A percentile compares a stretch with the other conserved stretches of the same genome.
Conservation (phyloP, 1,140 invertebrate species). For the Drosophila suzukii region DNA sequence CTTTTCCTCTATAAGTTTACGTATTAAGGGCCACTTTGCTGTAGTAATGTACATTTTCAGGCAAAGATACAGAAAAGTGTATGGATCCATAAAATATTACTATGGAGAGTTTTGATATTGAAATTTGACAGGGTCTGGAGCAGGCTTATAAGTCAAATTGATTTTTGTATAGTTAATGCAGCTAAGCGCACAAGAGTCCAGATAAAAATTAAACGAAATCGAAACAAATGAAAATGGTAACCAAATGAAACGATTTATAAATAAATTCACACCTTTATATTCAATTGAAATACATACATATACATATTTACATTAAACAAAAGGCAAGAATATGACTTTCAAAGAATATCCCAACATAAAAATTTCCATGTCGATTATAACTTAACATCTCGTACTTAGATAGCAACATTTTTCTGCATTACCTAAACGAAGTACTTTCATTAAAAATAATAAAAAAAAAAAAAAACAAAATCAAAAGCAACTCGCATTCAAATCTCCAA, state of each 20-base stretch:
- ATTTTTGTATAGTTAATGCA: constrained; percentile 73
- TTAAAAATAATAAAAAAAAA: constrained; percentile 29
- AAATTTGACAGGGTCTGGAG: constrained; percentile 59
- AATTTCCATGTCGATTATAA: constrained; percentile 78
- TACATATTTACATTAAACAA: constrained; percentile 47
- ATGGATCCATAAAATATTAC: constrained; percentile 26
- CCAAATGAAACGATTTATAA: constrained; percentile 43
- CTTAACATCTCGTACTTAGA: constrained; percentile 75
- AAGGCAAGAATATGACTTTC: constrained; percentile 45
- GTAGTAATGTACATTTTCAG: constrained; percentile 26
- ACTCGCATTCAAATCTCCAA: constrained; percentile 64
- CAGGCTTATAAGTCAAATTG: constrained; percentile 54
- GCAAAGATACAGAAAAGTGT: constrained; percentile 21
- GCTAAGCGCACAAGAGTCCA: constrained; percentile 78
- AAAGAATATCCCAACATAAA: constrained; percentile 58
- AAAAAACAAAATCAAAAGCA: constrained; percentile 30
- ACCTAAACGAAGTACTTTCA: constrained; percentile 53
- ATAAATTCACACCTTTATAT: constrained; percentile 46
- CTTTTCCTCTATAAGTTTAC: constrained; percentile 17
- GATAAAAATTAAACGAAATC: constrained; percentile 20
- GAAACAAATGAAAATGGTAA: constrained; percentile 6
- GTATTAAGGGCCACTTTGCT: constrained; percentile 15
- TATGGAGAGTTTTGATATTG: constrained; percentile 72
- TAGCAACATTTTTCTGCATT: constrained; percentile 79
- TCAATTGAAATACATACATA: constrained; percentile 62